Conservation (phyloP, 1,140 invertebrate genomes). For the Anastatus disparis region DNA sequence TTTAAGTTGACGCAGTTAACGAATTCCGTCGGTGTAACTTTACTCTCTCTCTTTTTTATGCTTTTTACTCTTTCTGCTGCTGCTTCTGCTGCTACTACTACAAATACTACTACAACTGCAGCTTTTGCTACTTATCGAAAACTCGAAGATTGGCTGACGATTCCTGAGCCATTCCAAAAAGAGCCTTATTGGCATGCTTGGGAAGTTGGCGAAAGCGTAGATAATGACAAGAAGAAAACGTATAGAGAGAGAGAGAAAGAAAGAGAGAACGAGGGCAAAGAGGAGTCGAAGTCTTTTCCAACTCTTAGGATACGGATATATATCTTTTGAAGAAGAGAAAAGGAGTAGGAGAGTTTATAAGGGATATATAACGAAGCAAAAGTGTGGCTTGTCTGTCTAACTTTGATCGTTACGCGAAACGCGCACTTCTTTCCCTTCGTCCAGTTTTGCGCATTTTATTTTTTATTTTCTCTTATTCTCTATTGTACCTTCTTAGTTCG, state of each 20-base stretch:
- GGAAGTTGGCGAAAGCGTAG: slow-evolving; percentile 10
- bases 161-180: background rate
- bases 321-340: background rate
- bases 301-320: no score
- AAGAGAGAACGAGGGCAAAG: no score
- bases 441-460: no score
- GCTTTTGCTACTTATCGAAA: slow-evolving; percentile 5
- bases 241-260: no score
- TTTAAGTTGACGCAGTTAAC: slow-evolving; percentile 31
- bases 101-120: no score
- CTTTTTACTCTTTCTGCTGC: no score
- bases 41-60: background rate
- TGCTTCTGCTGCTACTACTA: no score
- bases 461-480: no score
- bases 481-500: no score
- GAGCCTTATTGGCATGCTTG: background rate
- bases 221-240: slow-evolving; percentile 29
- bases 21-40: slow-evolving; percentile 23
- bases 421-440: background rate
- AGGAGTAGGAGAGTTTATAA: background rate
- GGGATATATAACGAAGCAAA: slow-evolving; percentile 24
- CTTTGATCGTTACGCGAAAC: slow-evolving; percentile 26
- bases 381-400: slow-evolving; percentile 19
- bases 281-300: no score
- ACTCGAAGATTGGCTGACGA: slow-evolving; percentile 20